Base-by-base conservation (phyloP, 1,140 invertebrate genomes). In the Lineus longissimus region DNA sequence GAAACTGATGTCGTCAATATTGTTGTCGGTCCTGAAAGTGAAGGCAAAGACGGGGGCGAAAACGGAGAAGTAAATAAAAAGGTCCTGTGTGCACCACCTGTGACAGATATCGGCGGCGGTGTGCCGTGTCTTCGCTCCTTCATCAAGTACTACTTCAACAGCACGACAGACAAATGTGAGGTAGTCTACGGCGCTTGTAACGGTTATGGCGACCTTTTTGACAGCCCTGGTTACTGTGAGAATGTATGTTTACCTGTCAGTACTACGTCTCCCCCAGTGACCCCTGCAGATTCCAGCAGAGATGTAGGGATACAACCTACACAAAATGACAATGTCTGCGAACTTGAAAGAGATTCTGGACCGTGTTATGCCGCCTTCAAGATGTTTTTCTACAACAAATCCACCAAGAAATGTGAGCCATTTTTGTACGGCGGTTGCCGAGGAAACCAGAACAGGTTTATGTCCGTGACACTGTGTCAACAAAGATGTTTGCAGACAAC, bases 61-160 rank as follows among this genome's bases (percentile, higher is more conserved):
- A 15, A 36, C 33, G 15, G 15, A 36, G 33, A 36, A 4, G 33
- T 36, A 15, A 36, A 36, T 36, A 36, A 7, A 36, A 36, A 36
- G 33, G 15, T 36, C 4, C 33, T 15, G 33, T 29, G 40, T 61
- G 6, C 64, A 68, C 56, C 31, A 27, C 13, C n/a, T 59, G 31
- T 56, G 92, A 70, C 89, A 89, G 79, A 77, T n/a, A 77, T 78
- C 27, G 88, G 88, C 11, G 79, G 83, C 57, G n/a, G n/a, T n/a
- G n/a, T n/a, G n/a, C n/a, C n/a, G n/a, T 88, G 87, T 67, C 75
- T 84, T 27, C 86, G 86, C 1, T 84, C 88, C 25, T 56, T 67
- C n/a, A 43, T 69, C 7, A 70, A 68, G 60, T 80, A 70, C 68
- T 77, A 68, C 66, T 78, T 70, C 59, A 71, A 81, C 62, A 45